Evolutionary conservation across 1,140 invertebrate genomes (phyloP).

Genomic region (Cydia strobilella): DNA sequence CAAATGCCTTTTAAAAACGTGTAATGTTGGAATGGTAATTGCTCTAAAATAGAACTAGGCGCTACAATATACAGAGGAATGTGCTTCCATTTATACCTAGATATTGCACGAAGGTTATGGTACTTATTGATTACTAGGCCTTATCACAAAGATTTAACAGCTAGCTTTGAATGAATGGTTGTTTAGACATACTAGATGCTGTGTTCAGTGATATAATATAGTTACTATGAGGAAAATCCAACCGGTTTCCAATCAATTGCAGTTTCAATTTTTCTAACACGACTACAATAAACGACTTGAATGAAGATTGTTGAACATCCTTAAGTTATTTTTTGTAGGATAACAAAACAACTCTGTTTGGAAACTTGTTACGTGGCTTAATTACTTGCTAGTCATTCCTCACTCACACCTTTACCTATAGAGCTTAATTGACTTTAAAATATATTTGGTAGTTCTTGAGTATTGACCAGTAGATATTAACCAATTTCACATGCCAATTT

Average conservation of each 20-base stretch:
- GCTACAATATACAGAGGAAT: background rate
- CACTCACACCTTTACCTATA: too few relatives aligned
- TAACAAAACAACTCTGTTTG: too few relatives aligned
- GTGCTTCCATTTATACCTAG: background rate
- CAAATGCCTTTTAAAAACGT: background rate
- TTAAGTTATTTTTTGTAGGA: too few relatives aligned
- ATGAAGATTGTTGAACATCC: background rate
- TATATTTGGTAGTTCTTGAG: too few relatives aligned
- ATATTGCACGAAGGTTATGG: background rate
- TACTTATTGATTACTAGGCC: background rate
- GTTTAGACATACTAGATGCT: background rate
- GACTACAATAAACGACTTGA: background rate
- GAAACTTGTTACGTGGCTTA: too few relatives aligned
- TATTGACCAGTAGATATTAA: too few relatives aligned
- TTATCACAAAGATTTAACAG: background rate
- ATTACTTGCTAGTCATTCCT: too few relatives aligned
- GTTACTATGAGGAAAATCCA: background rate
- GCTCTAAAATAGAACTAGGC: background rate
- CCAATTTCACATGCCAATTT: too few relatives aligned
- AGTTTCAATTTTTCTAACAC: background rate
- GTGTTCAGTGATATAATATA: background rate
- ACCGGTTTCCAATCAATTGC: background rate
- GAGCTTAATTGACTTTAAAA: too few relatives aligned
- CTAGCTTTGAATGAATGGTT: background rate
- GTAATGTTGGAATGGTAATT: slow-evolving; percentile 1